Percentiles rank a stretch among this genome's conserved stretches.
Conservation (phyloP, 2,888 invertebrate genomes). For the Pelosia muscerda region DNA sequence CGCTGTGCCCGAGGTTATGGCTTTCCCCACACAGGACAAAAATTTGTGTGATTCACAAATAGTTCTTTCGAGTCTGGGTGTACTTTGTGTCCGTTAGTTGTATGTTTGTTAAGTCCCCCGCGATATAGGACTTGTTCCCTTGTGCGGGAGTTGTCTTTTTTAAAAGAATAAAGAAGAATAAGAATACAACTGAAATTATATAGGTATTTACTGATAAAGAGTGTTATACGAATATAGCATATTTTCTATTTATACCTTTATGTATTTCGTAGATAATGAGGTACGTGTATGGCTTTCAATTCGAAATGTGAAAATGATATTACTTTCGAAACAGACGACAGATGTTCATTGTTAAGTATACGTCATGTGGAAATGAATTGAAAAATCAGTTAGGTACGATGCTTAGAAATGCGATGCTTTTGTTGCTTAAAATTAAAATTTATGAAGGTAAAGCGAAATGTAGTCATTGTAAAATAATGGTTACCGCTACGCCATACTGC, state of each 20-base stretch:
- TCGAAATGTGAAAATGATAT: constrained; percentile 1
- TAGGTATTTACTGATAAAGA: neutral
- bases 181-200: too few relatives aligned
- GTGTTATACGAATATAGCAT: neutral
- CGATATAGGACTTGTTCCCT: too few relatives aligned
- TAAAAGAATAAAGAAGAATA: too few relatives aligned
- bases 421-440: neutral
- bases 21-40: too few relatives aligned
- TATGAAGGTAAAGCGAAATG: neutral
- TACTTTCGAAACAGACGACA: constrained; percentile 1
- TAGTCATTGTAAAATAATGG: neutral
- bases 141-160: too few relatives aligned
- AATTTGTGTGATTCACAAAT: too few relatives aligned
- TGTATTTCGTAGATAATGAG: neutral
- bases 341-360: constrained; percentile 4
- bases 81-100: too few relatives aligned
- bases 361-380: constrained; percentile 11
- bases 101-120: too few relatives aligned
- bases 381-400: neutral
- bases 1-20: too few relatives aligned
- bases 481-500: neutral
- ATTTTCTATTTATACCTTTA: neutral
- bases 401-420: neutral
- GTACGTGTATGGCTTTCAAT: neutral
- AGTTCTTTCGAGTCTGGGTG: too few relatives aligned